phyloP scores from a whole-genome alignment of 1,140 invertebrate genomes.

The Ooceraea biroi region DNA sequence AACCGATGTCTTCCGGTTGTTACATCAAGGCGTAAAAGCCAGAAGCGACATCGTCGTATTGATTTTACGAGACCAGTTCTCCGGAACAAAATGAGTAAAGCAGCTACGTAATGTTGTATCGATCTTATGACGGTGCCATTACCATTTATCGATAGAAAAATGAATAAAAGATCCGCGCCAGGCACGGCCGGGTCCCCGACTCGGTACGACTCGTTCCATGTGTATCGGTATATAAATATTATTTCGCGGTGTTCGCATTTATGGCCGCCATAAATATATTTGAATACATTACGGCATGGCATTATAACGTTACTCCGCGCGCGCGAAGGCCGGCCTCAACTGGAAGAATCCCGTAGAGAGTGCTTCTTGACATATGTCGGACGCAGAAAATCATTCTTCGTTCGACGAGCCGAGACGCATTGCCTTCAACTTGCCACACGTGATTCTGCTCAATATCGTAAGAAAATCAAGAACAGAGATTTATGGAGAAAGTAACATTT shows the following conservation, averaged over 20 bases:
- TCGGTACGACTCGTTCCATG: not conserved
- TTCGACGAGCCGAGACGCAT: not conserved
- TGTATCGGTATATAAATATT: constrained; percentile 58
- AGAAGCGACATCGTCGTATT: constrained; percentile 45
- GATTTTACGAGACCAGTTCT: constrained; percentile 44
- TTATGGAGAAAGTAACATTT: not conserved
- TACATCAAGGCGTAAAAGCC: constrained; percentile 16
- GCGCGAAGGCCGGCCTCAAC: constrained; percentile 12
- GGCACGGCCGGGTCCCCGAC: constrained; percentile 3
- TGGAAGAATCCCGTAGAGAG: constrained; percentile 28
- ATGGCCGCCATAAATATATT: constrained; percentile 62
- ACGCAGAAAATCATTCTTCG: constrained; percentile 5
- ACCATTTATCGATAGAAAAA: constrained; percentile 68
- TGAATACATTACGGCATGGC: constrained; percentile 51
- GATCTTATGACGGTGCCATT: constrained; percentile 53
- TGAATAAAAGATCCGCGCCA: constrained; percentile 64
- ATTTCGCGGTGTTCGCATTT: constrained; percentile 44
- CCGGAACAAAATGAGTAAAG: constrained; percentile 26
- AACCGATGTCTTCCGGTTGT: constrained; percentile 39
- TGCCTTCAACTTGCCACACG: not conserved
- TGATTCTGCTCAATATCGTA: not conserved
- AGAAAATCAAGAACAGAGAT: not conserved
- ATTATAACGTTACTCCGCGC: constrained; percentile 55
- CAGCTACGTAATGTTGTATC: constrained; percentile 29
- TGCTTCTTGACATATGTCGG: not conserved